A percentile compares a stretch with the other conserved stretches of the same genome.
Evolutionary conservation across 2,797 vertebrate genomes (phyloP).

Genomic region (Adelosebastes latens): DNA sequence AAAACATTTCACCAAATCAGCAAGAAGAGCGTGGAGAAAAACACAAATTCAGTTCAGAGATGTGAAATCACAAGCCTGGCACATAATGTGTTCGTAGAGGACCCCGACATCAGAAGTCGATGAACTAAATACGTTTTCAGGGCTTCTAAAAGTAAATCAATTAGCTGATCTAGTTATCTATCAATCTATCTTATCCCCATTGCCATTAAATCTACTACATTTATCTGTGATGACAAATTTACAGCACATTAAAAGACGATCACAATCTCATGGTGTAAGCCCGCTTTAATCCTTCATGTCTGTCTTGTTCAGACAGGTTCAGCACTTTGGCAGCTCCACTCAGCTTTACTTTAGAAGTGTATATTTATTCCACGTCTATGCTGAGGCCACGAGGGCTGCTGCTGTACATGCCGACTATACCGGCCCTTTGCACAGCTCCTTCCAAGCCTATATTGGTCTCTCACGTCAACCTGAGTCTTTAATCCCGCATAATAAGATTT

Average conservation of each 20-base stretch:
- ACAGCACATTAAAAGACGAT: neutral
- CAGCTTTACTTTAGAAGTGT: neutral
- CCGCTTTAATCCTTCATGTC: neutral
- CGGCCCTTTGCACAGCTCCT: constrained; percentile 11
- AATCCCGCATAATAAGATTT: constrained; percentile 66
- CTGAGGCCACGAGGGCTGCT: constrained; percentile 19
- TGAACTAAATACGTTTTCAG: neutral
- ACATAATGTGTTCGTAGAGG: neutral
- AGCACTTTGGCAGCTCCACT: constrained; percentile 18
- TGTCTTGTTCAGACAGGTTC: constrained; percentile 18
- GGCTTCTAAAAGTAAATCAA: neutral
- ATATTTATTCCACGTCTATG: constrained; percentile 38
- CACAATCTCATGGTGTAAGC: neutral
- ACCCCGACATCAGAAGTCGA: too few species aligned
- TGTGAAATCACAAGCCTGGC: neutral
- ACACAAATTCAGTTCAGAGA: too few species aligned
- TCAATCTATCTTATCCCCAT: neutral
- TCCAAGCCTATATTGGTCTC: constrained; percentile 42
- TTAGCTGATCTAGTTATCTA: neutral
- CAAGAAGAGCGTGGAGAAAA: neutral
- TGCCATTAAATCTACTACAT: neutral
- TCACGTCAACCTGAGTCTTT: constrained; percentile 46
- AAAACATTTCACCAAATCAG: neutral
- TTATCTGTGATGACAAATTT: constrained; percentile 7
- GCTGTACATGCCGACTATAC: constrained; percentile 4